Base-by-base conservation (phyloP, 2,888 invertebrate genomes). In the Caenorhabditis imperialis region DNA sequence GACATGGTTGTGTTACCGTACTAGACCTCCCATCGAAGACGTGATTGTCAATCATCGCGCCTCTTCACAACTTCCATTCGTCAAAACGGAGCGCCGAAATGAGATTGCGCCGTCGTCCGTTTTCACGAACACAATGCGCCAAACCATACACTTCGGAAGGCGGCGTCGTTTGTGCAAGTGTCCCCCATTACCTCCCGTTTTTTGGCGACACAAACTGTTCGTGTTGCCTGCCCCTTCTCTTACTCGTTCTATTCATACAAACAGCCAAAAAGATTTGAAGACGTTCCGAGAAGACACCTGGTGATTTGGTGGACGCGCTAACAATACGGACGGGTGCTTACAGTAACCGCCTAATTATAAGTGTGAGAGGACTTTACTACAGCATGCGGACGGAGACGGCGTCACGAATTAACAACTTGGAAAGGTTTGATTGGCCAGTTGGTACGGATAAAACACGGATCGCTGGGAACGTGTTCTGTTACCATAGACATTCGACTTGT, bases 271-370 rank as follows among this genome's bases (percentile, higher is more conserved):
- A 45, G 50, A 51, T 51, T 51, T 35, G 48, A 37, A 30, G 40
- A 23, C 16, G 22, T 16, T 25, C 10, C 40, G 27, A 18, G 54
- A 40, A 16, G 42, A 65, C 35, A 65, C 55, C 65, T 50, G 65
- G 65, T 57, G 65, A 65, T 65, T 65, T 65, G 65, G 57, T 65
- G 23, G 45, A 25, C 27, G 54, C 35, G 57, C 48, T 50, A 50
- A 60, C 60, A 65, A 65, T 65, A 65, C 65, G 63, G 33, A 55
- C 7, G 10, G 63, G 55, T 44, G 63, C 53, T 63, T 63, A 63
- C 63, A 57, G 65, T 65, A 65, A 57, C 65, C 65, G 65, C 40
- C 65, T 65, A 65, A 65, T 65, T 65, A 65, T 65, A 65, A 65
- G 65, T 65, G 65, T 65, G 55, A 30, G 65, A 57, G 35, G 65